Evolutionary conservation across 1,140 invertebrate genomes (phyloP).

Genomic region (Anoplolepis gracilipes): DNA sequence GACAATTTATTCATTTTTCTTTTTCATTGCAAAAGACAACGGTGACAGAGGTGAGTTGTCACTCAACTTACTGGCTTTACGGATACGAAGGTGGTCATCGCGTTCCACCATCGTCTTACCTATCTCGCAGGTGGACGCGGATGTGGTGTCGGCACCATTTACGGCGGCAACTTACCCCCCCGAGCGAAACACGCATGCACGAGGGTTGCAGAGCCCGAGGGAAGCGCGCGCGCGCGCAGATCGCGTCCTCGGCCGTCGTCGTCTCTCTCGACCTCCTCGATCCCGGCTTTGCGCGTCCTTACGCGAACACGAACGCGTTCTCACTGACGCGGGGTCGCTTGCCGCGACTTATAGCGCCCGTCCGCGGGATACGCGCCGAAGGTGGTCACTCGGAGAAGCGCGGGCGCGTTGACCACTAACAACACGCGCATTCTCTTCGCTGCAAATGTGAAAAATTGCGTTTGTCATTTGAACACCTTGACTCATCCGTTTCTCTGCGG

Average conservation of each 20-base stretch:
- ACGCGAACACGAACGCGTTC: conserved; percentile 84
- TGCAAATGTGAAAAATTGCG: not conserved
- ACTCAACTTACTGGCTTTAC: not conserved
- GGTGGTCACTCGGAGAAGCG: conserved; percentile 67
- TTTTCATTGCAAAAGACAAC: not conserved
- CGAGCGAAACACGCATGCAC: conserved; percentile 19
- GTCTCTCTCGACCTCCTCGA: conserved; percentile 51
- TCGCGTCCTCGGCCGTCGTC: conserved; percentile 51
- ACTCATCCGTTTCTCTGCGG: not conserved
- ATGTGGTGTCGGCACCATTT: conserved; percentile 62
- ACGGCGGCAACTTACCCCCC: conserved; percentile 52
- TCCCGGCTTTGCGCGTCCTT: conserved; percentile 75
- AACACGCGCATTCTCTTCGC: conserved; percentile 67
- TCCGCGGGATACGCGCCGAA: conserved; percentile 56
- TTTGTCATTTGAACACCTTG: not conserved
- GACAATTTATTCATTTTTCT: not conserved
- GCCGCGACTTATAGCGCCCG: conserved; percentile 68
- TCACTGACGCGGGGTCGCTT: conserved; percentile 80
- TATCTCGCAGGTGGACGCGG: conserved; percentile 66
- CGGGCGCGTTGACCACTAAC: conserved; percentile 79
- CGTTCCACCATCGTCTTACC: conserved; percentile 54
- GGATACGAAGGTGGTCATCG: not conserved
- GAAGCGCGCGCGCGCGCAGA: conserved; percentile 30
- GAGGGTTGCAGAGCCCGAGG: conserved; percentile 14
- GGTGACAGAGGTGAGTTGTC: not conserved